Base-by-base conservation (phyloP, 2,797 vertebrate genomes). In the Cephalopachus bancanus region DNA sequence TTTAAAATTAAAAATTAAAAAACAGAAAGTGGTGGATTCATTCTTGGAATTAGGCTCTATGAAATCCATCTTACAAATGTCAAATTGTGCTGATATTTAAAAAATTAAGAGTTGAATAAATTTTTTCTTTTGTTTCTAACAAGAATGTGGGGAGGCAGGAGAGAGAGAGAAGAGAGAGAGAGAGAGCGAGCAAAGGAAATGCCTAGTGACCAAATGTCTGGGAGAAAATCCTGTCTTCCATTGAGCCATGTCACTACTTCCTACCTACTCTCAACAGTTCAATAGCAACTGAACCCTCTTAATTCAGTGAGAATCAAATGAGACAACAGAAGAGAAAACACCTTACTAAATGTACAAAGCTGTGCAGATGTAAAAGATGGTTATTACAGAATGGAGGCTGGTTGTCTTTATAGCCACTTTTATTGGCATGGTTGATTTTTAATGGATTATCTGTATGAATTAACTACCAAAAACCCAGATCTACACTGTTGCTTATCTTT, bases 51-150 rank as follows among this genome's bases (percentile, higher is more conserved):
- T 51, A 86, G 51, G 7, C 88, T 95, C 44, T 62, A 30, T 91
- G 78, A 72, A 74, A 78, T 65, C 96, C 20, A 53, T 89, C 30
- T 28, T 33, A 74, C 37, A 88, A 95, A 81, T 84, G 30, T 87
- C 9, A 88, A n/a, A 20, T 91, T 85, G 62, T 10, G 67, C 62
- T 97, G 75, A 90, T 78, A 26, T 89, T 97, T 97, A 94, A n/a
- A 95, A 95, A 95, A 90, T 84, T 7, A 83, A 81, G 5, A 53
- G 1, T 87, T 91, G 71, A 95, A 83, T 91, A 83, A 84, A n/a
- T 10, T 24, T 88, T 95, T 65, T 44, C 24, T 91, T n/a, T 78
- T 93, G 28, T 91, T 94, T 28, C 30, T 67, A 78, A 80, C 24
- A 71, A 91, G 33, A 65, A 55, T 22, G 30, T 5, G 44, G 44